Conservation (phyloP, 1,140 invertebrate genomes). For the Capitella teleta region DNA sequence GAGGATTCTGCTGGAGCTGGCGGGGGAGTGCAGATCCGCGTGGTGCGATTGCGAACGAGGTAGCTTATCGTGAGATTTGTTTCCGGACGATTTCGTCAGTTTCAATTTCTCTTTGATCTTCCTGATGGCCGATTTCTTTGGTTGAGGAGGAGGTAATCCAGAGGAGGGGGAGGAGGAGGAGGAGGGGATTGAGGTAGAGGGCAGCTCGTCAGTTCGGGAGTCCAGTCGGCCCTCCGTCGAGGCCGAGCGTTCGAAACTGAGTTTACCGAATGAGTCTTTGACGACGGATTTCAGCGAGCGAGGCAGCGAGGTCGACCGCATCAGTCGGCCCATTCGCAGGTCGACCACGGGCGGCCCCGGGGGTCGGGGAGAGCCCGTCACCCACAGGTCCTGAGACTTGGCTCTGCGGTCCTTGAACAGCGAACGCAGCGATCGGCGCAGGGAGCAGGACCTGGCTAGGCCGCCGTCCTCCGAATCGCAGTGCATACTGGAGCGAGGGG, state of each 20-base stretch:
- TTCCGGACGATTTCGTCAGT: no score
- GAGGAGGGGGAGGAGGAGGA: no score
- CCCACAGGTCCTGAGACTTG: slow-evolving; percentile 2
- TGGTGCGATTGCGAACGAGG: no score
- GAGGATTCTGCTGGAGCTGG: no score
- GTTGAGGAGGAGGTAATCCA: no score
- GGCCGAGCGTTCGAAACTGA: no score
- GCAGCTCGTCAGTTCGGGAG: background rate
- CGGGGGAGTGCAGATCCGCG: no score
- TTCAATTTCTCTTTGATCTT: no score
- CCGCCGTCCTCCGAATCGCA: background rate
- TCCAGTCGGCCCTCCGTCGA: background rate
- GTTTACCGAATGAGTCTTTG: no score
- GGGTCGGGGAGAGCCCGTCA: background rate
- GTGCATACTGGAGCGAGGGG: background rate
- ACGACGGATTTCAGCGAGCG: slow-evolving; percentile 1
- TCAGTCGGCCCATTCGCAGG: background rate
- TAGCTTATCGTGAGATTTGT: no score
- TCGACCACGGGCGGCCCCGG: slow-evolving; percentile 5
- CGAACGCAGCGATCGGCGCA: background rate
- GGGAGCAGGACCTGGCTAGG: background rate
- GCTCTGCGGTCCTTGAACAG: background rate
- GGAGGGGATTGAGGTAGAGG: no score
- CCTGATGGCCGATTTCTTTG: no score
- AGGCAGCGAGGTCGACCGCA: slow-evolving; percentile 1